phyloP scores from a whole-genome alignment of 2,113 vertebrate species.

The Anguilla rostrata region DNA sequence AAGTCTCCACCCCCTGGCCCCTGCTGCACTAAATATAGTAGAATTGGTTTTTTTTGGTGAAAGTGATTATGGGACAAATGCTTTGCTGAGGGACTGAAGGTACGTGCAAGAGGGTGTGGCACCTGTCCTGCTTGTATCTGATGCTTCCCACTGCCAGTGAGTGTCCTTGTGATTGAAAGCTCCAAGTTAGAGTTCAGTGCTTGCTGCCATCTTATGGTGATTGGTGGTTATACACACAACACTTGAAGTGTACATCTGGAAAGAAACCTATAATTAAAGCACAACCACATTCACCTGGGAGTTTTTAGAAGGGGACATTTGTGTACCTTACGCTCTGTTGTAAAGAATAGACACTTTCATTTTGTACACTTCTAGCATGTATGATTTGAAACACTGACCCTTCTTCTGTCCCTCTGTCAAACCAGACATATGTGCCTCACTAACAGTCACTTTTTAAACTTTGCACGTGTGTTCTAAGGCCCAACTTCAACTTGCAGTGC shows the following conservation, averaged over 20 bases:
- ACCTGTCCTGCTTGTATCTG: neutral
- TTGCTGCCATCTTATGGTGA: slow-evolving; percentile 25
- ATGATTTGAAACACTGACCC: neutral
- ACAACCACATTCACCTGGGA: neutral
- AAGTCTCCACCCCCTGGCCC: neutral
- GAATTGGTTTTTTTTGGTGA: neutral
- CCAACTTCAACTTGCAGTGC: no score
- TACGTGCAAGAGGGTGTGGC: neutral
- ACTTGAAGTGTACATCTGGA: neutral
- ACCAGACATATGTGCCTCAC: no score
- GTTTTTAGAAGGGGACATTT: neutral
- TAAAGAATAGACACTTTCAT: neutral
- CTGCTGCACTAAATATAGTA: neutral
- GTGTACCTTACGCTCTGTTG: neutral
- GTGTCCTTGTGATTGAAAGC: neutral
- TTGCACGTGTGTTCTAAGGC: no score
- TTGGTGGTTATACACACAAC: neutral
- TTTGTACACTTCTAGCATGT: neutral
- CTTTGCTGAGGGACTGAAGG: neutral
- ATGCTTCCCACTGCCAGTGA: neutral
- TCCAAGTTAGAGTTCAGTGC: neutral
- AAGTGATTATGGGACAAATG: neutral
- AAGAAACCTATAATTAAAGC: neutral
- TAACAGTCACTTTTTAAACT: neutral
- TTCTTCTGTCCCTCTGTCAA: neutral